Conservation (phyloP, 2,888 invertebrate genomes). For the Callyntrura sp. region DNA sequence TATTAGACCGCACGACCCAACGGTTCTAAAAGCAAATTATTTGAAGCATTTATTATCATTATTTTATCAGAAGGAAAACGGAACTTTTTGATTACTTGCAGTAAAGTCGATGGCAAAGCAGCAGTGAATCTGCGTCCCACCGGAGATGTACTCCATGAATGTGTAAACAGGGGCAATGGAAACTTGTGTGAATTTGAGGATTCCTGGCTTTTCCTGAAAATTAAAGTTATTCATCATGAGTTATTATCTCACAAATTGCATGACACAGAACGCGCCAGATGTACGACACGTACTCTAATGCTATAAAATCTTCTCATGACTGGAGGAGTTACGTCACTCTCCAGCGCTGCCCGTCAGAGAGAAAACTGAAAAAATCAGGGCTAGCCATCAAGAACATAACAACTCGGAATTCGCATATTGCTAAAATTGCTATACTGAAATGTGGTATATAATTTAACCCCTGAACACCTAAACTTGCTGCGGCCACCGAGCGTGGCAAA, state of each 20-base stretch:
- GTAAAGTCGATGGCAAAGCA: conserved; percentile 87
- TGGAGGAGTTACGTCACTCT: too few relatives aligned
- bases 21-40: not conserved
- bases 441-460: too few relatives aligned
- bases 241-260: conserved; percentile 15
- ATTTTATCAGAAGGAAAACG: conserved; percentile 29
- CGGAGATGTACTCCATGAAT: conserved; percentile 88
- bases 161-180: conserved; percentile 85
- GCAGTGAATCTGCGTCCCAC: conserved; percentile 86
- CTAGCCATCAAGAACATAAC: not conserved
- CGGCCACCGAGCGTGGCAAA: too few relatives aligned
- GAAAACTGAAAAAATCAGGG: not conserved
- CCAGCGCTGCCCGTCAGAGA: too few relatives aligned
- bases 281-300: not conserved
- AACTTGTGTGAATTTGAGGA: conserved; percentile 76
- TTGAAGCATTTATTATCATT: conserved; percentile 14
- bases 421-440: too few relatives aligned
- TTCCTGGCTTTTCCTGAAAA: conserved; percentile 76
- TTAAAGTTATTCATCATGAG: conserved; percentile 42
- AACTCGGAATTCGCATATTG: too few relatives aligned
- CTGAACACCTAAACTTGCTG: too few relatives aligned
- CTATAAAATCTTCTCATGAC: too few relatives aligned
- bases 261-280: conserved; percentile 23
- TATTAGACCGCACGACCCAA: not conserved
- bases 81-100: conserved; percentile 84